Conservation (phyloP, 2,113 vertebrate genomes). For the Sphyrna mokarran region DNA sequence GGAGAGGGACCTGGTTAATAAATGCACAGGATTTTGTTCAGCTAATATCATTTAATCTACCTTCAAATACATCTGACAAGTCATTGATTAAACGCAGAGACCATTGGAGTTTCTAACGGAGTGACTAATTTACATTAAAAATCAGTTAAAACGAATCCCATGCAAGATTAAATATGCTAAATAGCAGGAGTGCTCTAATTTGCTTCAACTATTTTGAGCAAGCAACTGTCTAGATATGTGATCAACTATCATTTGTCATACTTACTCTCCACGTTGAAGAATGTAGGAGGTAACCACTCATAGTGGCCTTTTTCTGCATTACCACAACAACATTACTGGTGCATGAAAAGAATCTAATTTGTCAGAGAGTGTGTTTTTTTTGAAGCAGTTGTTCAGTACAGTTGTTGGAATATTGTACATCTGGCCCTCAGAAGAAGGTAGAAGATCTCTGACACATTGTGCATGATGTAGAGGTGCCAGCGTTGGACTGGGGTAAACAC, state of each 20-base stretch:
- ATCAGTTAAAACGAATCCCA: slow-evolving; percentile 23
- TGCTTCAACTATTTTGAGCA: slow-evolving; percentile 16
- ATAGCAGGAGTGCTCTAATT: background rate
- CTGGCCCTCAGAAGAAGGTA: background rate
- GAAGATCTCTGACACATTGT: background rate
- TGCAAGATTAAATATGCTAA: slow-evolving; percentile 33
- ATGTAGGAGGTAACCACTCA: background rate
- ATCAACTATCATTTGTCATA: slow-evolving; percentile 25
- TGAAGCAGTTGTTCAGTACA: background rate
- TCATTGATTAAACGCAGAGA: background rate
- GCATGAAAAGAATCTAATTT: slow-evolving; percentile 11
- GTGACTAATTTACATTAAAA: background rate
- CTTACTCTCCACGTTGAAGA: background rate
- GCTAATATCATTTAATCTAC: slow-evolving; percentile 16
- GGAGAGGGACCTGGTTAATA: background rate
- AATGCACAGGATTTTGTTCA: background rate
- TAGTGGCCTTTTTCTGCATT: background rate
- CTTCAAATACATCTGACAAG: slow-evolving; percentile 12
- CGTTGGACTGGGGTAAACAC: too few species aligned
- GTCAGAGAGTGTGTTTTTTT: background rate
- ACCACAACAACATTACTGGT: background rate
- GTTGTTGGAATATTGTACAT: background rate
- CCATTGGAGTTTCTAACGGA: slow-evolving; percentile 10
- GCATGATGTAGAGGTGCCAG: too few species aligned
- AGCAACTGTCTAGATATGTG: slow-evolving; percentile 12